Evolutionary conservation across 1,140 invertebrate species (phyloP), one percentile per base, ranked within the genome.

Genomic region (Pomacea maculata): DNA sequence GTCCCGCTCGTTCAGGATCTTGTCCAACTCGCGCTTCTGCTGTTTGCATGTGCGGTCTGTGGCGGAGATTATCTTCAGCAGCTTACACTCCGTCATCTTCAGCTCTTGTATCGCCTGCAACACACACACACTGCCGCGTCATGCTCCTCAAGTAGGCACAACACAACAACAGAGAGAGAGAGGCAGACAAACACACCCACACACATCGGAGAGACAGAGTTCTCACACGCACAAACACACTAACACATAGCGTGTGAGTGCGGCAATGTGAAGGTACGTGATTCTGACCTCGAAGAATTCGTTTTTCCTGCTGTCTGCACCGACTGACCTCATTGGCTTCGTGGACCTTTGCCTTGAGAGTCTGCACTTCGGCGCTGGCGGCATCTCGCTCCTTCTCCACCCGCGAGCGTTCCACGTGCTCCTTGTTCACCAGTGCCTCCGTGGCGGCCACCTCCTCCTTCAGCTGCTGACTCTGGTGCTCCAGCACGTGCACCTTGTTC

Each of bases 391-490:
- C 77, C 54, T 78, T 78, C 77, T 78, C 77, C 25, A 78, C 54
- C 29, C 77, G 77, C 29, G 70, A 17, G 67, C 65, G 55, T 65
- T 78, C 77, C 45, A 70, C 34, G 19, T 78, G 64, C 67, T 78
- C 77, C 52, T 54, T 71, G 63, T 57, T n/a, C 45, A 78, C 77
- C n/a, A 65, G 64, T 15, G 45, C 65, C 67, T 78, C 77, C 15
- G 64, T 19, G 25, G 1, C 25, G 11, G 14, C n/a, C 77, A 78
- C 52, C 54, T 78, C 77, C 54, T 78, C 77, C 77, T 78, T 78
- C 77, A 78, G 77, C 77, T 78, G 77, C 45, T 78, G 77, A n/a
- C 45, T n/a, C 77, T 78, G 77, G 67, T 78, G 77, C 45, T 78
- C 77, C 67, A 78, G 64, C 45, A 78, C 54, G 29, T 67, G 64